Percentiles rank a stretch among this genome's conserved stretches.
phyloP scores from a whole-genome alignment of 1,140 invertebrate genomes.

The Drosophila busckii region DNA sequence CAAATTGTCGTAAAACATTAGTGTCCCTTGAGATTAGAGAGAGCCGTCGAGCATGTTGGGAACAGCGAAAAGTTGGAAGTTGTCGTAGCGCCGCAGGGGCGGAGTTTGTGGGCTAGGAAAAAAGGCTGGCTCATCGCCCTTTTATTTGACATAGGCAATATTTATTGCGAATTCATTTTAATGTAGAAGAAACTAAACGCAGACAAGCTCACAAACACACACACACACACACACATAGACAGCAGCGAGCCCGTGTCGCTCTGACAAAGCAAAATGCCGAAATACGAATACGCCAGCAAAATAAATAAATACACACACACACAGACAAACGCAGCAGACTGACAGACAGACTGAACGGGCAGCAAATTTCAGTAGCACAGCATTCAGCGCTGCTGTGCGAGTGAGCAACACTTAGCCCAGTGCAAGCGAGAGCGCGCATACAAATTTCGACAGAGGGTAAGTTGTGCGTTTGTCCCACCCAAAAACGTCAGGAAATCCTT shows the following conservation, averaged over 20 bases:
- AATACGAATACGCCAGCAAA: constrained; percentile 76
- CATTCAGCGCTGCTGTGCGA: constrained; percentile 48
- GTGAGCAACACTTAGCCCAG: constrained; percentile 5
- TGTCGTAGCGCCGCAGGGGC: neutral
- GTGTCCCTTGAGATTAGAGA: constrained; percentile 71
- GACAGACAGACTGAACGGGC: constrained; percentile 38
- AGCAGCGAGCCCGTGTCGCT: constrained; percentile 23
- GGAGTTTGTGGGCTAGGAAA: constrained; percentile 22
- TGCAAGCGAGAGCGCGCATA: constrained; percentile 1
- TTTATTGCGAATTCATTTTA: constrained; percentile 77
- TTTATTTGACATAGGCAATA: constrained; percentile 75
- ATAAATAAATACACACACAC: constrained; percentile 57
- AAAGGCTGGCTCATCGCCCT: constrained; percentile 72
- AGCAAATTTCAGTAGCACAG: constrained; percentile 66
- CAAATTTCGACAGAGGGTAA: constrained; percentile 35
- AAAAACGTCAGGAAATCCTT: constrained; percentile 63
- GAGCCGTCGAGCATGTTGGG: constrained; percentile 1
- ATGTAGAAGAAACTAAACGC: constrained; percentile 51
- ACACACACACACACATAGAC: neutral
- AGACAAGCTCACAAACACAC: constrained; percentile 32
- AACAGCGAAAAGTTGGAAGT: neutral
- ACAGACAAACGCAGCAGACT: constrained; percentile 7
- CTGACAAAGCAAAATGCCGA: constrained; percentile 67
- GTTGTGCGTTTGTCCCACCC: constrained; percentile 56
- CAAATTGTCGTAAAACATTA: constrained; percentile 75